These are phyloP conservation scores for Malurus leucopterus DNA, from an alignment of 2,797 vertebrate genomes.

Conservation along the genomic window DNA sequence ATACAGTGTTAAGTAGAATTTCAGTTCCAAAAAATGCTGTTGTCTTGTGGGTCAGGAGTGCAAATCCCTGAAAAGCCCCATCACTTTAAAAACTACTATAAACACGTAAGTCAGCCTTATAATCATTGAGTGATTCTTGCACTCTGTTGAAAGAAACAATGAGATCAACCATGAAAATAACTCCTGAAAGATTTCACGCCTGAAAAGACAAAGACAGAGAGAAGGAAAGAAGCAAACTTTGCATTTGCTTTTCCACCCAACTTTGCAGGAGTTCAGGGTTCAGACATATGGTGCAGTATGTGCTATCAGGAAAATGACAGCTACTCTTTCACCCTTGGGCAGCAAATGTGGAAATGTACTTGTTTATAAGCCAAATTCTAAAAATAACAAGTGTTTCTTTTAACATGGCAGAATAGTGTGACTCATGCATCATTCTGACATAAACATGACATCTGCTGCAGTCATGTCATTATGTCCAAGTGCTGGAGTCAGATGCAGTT, in stretches of 20 bases:
- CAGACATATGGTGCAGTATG: background rate
- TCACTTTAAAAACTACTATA: background rate
- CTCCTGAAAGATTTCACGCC: background rate
- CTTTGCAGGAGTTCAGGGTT: conserved; percentile 3
- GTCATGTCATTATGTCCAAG: conserved; percentile 25
- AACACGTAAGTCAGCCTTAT: background rate
- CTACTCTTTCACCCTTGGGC: conserved; percentile 56
- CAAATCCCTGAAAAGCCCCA: background rate
- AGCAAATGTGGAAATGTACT: conserved; percentile 28
- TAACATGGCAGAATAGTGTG: conserved; percentile 18
- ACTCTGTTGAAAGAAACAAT: background rate
- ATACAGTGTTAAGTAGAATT: background rate
- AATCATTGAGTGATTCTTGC: background rate
- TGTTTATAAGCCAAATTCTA: conserved; percentile 42
- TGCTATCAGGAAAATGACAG: conserved; percentile 41
- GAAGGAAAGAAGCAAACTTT: background rate
- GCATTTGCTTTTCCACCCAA: background rate
- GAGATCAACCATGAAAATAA: background rate
- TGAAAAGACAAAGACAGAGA: background rate
- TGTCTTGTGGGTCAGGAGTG: background rate
- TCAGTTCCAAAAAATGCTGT: background rate
- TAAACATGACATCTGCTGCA: conserved; percentile 20
- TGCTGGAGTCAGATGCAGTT: conserved; percentile 5
- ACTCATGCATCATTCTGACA: conserved; percentile 55
- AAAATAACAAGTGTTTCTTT: conserved; percentile 44